Base-by-base conservation (phyloP, 2,113 vertebrate species). In the Suncus etruscus region DNA sequence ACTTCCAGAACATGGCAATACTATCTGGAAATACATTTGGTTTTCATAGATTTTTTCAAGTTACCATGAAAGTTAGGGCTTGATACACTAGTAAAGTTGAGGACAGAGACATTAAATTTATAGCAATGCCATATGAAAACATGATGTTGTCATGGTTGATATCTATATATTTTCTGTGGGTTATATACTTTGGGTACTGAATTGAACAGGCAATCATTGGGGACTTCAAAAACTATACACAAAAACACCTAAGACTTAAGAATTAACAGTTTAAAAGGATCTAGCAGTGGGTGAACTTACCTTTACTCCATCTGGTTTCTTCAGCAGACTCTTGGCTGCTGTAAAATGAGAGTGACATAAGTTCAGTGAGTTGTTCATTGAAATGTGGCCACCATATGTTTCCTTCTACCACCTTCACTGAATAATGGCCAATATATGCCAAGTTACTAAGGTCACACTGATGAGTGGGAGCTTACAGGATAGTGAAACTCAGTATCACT, bases 261-360 rank as follows among this genome's bases (percentile, higher is more conserved):
- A 50, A 7, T 83, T 68, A 14, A 22, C 82, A 61, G 66, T 92
- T 47, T 83, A 73, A 3, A 70, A 87, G 75, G 61, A 27, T 12
- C 65, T 27, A 29, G 65, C 65, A 66, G 18, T 63, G 25, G 11
- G n/a, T 87, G 68, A 86, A 97, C 98, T 97, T 98, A 99, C 99
- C 98, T 99, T 99, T 92, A 99, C 98, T 90, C 99, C 98, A 94
- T 99, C 99, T 0, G 99, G 97, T 87, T 99, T 99, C 97, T 99
- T 99, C 98, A 99, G 97, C 95, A 99, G 98, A 97, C 99, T 99
- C 97, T 98, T 99, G 97, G 98, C 99, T 99, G 98, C 98, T 99
- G 98, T 95, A 98, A 96, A 97, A 94, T 0, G 89, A 94, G 95
- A 97, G 95, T 2, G 88, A 96, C 92, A 95, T 82, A 66, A 78